Evolutionary conservation across 1,140 invertebrate genomes (phyloP).

Genomic region (Drosophila takahashii): DNA sequence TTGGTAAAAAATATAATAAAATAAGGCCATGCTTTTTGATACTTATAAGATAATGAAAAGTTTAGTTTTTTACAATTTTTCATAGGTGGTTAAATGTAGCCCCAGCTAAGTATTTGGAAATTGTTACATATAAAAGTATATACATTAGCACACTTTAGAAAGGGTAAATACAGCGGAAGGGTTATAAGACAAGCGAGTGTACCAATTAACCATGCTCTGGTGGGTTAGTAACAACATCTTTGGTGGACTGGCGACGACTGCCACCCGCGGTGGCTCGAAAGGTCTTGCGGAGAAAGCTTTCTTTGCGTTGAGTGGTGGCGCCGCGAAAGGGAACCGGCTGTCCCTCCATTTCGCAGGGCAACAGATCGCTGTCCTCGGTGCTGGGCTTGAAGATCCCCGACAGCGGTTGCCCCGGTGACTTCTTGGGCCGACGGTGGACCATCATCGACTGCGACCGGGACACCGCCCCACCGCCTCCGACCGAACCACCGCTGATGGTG

Average conservation of each 20-base stretch:
- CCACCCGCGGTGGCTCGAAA: slow-evolving; percentile 72
- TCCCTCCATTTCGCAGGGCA: slow-evolving; percentile 27
- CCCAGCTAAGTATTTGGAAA: not conserved
- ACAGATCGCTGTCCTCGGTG: slow-evolving; percentile 37
- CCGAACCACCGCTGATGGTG: slow-evolving; percentile 53
- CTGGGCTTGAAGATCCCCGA: slow-evolving; percentile 5
- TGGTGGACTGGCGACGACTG: slow-evolving; percentile 42
- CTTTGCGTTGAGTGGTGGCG: slow-evolving; percentile 64
- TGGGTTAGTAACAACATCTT: slow-evolving; percentile 74
- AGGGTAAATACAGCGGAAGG: slow-evolving; percentile 20
- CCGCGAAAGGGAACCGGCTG: slow-evolving; percentile 25
- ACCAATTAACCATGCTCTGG: slow-evolving; percentile 34
- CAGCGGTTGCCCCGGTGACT: slow-evolving; percentile 46
- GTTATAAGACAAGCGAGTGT: slow-evolving; percentile 18
- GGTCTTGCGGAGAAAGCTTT: slow-evolving; percentile 84
- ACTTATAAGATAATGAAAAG: slow-evolving; percentile 6
- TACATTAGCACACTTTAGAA: slow-evolving; percentile 29
- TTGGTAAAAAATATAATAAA: slow-evolving; percentile 5
- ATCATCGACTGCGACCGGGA: slow-evolving; percentile 67
- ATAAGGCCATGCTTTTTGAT: slow-evolving; percentile 9
- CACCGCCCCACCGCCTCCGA: slow-evolving; percentile 51
- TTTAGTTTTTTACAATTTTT: not conserved
- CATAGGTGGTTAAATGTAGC: not conserved
- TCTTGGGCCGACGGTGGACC: slow-evolving; percentile 59
- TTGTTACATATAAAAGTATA: slow-evolving; percentile 9